Conservation (phyloP, 2,797 vertebrate species). For the Tapirus indicus region DNA sequence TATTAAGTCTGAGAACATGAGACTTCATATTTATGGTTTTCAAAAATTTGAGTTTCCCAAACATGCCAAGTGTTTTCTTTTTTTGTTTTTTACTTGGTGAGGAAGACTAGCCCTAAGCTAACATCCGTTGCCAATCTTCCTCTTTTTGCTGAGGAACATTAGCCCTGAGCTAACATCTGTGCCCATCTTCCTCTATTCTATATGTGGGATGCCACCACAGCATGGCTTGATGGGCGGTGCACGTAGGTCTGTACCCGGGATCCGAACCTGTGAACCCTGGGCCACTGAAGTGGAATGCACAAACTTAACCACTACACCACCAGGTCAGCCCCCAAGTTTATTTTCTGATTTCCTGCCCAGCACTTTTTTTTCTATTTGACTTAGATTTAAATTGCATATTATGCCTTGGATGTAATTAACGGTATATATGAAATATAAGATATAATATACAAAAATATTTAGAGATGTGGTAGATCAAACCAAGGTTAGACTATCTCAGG, state of each 20-base stretch:
- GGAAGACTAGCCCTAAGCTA: too few relatives aligned
- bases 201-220: too few relatives aligned
- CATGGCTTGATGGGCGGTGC: too few relatives aligned
- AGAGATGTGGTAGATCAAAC: slow-evolving; percentile 7
- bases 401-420: not conserved
- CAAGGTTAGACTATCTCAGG: not conserved
- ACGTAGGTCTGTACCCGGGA: too few relatives aligned
- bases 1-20: slow-evolving; percentile 54
- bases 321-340: not conserved
- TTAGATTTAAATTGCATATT: slow-evolving; percentile 52
- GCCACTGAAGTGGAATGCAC: too few relatives aligned
- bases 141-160: too few relatives aligned
- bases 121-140: too few relatives aligned
- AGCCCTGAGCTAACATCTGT: too few relatives aligned
- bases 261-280: too few relatives aligned
- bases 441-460: slow-evolving; percentile 45
- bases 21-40: slow-evolving; percentile 52
- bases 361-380: slow-evolving; percentile 19
- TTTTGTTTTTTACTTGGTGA: too few relatives aligned
- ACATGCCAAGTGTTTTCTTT: not conserved
- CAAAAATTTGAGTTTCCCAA: slow-evolving; percentile 56
- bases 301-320: too few relatives aligned
- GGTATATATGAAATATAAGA: slow-evolving; percentile 2
- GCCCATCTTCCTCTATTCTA: too few relatives aligned
- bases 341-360: not conserved